Evolutionary conservation across 2,113 vertebrate genomes (phyloP), one percentile per base, ranked within the genome.

Genomic region (Malurus melanocephalus): DNA sequence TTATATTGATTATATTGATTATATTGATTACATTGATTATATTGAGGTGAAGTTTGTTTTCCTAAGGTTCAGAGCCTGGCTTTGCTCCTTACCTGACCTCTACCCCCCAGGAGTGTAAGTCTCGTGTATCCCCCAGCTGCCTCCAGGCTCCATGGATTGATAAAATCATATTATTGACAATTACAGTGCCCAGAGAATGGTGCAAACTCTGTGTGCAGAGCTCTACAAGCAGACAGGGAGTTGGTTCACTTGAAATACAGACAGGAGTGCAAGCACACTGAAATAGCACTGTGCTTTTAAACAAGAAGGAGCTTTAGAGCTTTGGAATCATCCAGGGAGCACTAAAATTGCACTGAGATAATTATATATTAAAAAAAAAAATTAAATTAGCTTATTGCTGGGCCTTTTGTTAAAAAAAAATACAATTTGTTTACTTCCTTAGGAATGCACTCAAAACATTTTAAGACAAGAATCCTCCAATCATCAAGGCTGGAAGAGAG

Each of bases 401-500:
- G 19, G 49, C 20, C 6, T 72, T 75, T 75, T 19, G 4, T 38
- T 52, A 52, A 79, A 46, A 38, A 80, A 66, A 67, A 59, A 55
- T 1, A 11, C 17, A 42, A 9, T 13, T 48, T 22, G 43, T 64
- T 48, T 33, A n/a, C 21, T 57, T 65, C 48, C 53, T 77, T 38
- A 57, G 15, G 33, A 77, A 64, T 38, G 22, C 10, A 28, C 56
- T 66, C 40, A n/a, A 82, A 80, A 38, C 4, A 18, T 27, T 65
- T 5, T 32, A 7, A n/a, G 30, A n/a, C 13, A 76, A 85, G 30
- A 49, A 49, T 33, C 28, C 30, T 56, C 19, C 28, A 55, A 2
- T 4, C 30, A 24, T 30, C 30, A 24, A 33, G 10, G 20, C 0
- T 51, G 43, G 27, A 52, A 52, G 22, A 22, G 7, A n/a, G 2